A percentile compares a stretch with the other conserved stretches of the same genome.
Evolutionary conservation across 2,888 invertebrate species (phyloP).

Genomic region (Coremacera marginata): DNA sequence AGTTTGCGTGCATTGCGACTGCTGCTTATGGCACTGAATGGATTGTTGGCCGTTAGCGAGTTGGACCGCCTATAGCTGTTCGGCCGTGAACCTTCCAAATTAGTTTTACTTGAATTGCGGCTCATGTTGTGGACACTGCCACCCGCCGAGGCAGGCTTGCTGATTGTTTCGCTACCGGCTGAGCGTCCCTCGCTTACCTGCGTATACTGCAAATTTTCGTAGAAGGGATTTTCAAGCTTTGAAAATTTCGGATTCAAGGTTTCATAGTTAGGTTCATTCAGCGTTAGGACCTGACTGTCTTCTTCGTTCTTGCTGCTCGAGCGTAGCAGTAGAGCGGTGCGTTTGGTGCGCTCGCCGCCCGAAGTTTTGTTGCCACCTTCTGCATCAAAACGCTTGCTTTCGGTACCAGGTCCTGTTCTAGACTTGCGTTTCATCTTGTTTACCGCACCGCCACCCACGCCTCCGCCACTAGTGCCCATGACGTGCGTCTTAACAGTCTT

Average conservation of each 20-base stretch:
- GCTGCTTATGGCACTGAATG: constrained; percentile 52
- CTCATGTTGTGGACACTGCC: constrained; percentile 53
- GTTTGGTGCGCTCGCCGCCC: constrained; percentile 56
- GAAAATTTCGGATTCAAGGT: constrained; percentile 63
- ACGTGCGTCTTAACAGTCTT: constrained; percentile 67
- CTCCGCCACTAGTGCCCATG: constrained; percentile 58
- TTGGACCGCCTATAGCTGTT: constrained; percentile 63
- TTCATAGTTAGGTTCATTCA: constrained; percentile 68
- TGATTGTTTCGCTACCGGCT: constrained; percentile 39
- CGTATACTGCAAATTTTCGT: constrained; percentile 54
- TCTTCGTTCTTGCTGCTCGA: constrained; percentile 58
- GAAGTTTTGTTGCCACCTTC: constrained; percentile 45
- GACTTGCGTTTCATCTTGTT: constrained; percentile 60
- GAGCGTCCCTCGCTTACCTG: constrained; percentile 41
- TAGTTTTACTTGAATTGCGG: constrained; percentile 62
- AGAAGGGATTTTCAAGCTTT: constrained; percentile 54
- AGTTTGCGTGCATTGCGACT: constrained; percentile 57
- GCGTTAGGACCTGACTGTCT: constrained; percentile 64
- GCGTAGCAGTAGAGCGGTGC: constrained; percentile 63
- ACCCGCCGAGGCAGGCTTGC: constrained; percentile 23
- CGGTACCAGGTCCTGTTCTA: constrained; percentile 47
- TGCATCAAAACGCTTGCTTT: constrained; percentile 41
- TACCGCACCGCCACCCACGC: constrained; percentile 53
- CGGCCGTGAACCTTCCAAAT: constrained; percentile 51
- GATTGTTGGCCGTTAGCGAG: constrained; percentile 62